These are phyloP conservation scores for Drosophila pallidifrons DNA, from an alignment of 1,140 invertebrate species.

Conservation along the genomic window DNA sequence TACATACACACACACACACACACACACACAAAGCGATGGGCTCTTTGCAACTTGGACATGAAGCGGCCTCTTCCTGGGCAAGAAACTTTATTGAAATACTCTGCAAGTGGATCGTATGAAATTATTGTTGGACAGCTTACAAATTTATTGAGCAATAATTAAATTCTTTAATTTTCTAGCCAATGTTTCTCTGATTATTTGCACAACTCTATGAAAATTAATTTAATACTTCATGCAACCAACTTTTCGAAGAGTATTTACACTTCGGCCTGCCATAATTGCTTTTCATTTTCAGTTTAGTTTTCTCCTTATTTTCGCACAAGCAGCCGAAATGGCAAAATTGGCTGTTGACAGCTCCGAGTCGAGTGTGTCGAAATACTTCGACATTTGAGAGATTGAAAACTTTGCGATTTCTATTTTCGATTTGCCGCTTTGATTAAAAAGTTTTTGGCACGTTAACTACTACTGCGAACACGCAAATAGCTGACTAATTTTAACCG, in stretches of 20 bases:
- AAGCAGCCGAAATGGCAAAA: conserved; percentile 60
- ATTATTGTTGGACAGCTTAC: neutral
- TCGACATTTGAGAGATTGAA: conserved; percentile 76
- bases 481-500: conserved; percentile 46
- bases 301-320: conserved; percentile 21
- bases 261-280: neutral
- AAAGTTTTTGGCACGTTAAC: conserved; percentile 68
- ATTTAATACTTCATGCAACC: neutral
- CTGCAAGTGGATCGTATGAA: neutral
- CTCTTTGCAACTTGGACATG: conserved; percentile 30
- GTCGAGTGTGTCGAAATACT: conserved; percentile 73
- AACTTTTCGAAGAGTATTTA: conserved; percentile 9
- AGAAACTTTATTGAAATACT: conserved; percentile 39
- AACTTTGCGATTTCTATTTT: conserved; percentile 76
- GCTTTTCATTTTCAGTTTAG: neutral
- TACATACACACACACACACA: conserved; percentile 39
- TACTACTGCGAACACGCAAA: conserved; percentile 30
- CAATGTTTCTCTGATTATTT: no score
- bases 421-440: conserved; percentile 75
- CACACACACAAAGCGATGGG: conserved; percentile 7
- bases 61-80: conserved; percentile 15
- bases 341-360: conserved; percentile 75
- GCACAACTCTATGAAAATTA: neutral
- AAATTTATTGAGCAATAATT: neutral
- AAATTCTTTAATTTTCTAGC: neutral